These are phyloP conservation scores for Sinohyriopsis cumingii DNA, from an alignment of 2,888 invertebrate genomes.

Conservation along the genomic window DNA sequence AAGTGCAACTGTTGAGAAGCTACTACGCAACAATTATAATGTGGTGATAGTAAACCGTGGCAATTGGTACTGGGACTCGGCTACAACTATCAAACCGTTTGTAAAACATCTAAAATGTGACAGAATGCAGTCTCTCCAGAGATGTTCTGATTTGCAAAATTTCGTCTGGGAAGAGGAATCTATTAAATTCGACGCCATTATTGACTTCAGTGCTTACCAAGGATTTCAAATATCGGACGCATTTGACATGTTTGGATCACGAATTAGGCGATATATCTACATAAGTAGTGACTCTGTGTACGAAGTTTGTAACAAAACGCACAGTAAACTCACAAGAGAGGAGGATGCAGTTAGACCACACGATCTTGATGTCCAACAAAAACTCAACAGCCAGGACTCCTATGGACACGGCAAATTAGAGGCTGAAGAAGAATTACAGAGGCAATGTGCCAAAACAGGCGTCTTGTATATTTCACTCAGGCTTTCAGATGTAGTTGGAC, in stretches of 20 bases:
- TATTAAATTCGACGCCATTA: constrained; percentile 69
- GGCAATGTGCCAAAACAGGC: constrained; percentile 53
- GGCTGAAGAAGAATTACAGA: constrained; percentile 71
- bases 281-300: constrained; percentile 74
- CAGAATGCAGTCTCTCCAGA: constrained; percentile 56
- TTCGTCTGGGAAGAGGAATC: constrained; percentile 59
- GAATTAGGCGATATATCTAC: constrained; percentile 70
- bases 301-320: constrained; percentile 71
- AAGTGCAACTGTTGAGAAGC: constrained; percentile 65
- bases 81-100: constrained; percentile 49
- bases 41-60: constrained; percentile 70
- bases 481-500: constrained; percentile 74
- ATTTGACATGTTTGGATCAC: constrained; percentile 62
- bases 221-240: constrained; percentile 67
- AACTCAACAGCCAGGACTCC: constrained; percentile 62
- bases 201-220: constrained; percentile 73
- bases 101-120: constrained; percentile 70
- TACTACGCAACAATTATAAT: constrained; percentile 68
- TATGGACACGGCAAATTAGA: constrained; percentile 72
- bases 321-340: constrained; percentile 59
- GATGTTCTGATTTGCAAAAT: constrained; percentile 40
- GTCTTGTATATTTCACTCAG: constrained; percentile 71
- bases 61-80: constrained; percentile 73
- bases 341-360: constrained; percentile 70
- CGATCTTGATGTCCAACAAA: constrained; percentile 51